Evolutionary conservation across 2,888 invertebrate species (phyloP), one percentile per base, ranked within the genome.

Genomic region (Lamproptera curius): DNA sequence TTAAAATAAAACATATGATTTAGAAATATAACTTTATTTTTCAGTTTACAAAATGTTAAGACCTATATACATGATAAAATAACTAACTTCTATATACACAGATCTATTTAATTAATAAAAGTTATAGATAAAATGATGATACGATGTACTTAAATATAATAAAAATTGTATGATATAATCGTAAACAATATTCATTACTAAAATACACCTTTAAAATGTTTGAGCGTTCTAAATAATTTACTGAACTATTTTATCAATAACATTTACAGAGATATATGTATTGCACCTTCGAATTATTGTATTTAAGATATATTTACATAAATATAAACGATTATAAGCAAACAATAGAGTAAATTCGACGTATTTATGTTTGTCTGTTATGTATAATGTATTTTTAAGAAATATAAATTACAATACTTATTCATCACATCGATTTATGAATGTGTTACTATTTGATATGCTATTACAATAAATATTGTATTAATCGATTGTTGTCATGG

Each of bases 1-100:
- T 20, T 20, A 20, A 20, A 36, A 15, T 31, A 31, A 20, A 5
- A 34, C n/a, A 1, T 2, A 33, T n/a, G 2, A 11, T 31, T 31
- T 31, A 31, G 31, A 31, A 31, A 31, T 31, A 37, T 37, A 47
- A 36, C 37, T 37, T 42, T 42, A 26, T 46, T 23, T 35, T n/a
- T 42, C 10, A 17, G 17, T 36, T 40, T 46, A 40, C 9, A 41
- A n/a, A 46, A 23, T 15, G 39, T 11, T 26, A 39, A 40, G 14
- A 23, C 15, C n/a, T 13, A 40, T 46, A 26, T 40, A 40, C 35
- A 46, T 28, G 16, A 41, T 16, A 35, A n/a, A 11, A n/a, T 14
- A 35, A 9, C 8, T 40, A 16, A 35, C 16, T 35, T 39, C 3
- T 33, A 46, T 46, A 26, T 26, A 46, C 46, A 46, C 31, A 41